Evolutionary conservation across 2,113 vertebrate genomes (phyloP).

Genomic region (Halcyon malimbica): DNA sequence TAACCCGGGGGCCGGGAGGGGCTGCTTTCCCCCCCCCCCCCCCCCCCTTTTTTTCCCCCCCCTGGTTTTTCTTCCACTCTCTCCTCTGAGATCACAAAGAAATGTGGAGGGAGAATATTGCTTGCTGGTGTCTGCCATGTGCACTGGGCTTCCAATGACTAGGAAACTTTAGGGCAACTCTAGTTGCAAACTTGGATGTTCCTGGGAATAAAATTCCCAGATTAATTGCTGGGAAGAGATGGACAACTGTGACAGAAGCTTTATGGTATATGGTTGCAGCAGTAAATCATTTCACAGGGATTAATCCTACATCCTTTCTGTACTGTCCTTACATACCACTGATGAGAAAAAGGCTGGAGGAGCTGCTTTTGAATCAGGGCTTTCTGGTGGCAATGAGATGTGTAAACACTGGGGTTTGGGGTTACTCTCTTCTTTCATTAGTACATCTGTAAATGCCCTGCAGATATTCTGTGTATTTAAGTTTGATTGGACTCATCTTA

Average conservation of each 20-base stretch:
- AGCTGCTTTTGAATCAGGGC: background rate
- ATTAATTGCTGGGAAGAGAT: background rate
- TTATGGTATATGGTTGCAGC: background rate
- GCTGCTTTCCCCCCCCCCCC: no score
- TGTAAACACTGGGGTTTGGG: background rate
- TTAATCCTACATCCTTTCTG: background rate
- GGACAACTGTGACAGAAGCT: background rate
- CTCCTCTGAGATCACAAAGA: background rate
- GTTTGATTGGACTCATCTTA: background rate
- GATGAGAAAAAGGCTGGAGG: background rate
- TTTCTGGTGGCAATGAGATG: background rate
- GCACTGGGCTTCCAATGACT: background rate
- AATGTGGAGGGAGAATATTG: background rate
- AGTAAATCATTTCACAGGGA: background rate
- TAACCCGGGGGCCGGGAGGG: no score
- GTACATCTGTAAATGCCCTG: background rate
- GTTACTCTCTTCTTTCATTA: background rate
- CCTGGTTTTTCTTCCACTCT: no score
- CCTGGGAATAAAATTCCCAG: background rate
- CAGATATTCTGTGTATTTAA: background rate
- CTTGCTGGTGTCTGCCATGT: background rate
- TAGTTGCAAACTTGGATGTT: background rate
- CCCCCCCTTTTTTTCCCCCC: fast-evolving
- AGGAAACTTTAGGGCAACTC: background rate
- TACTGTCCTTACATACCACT: background rate